Percentiles rank a stretch among this genome's conserved stretches.
These are phyloP conservation scores for Lipotes vexillifer DNA, from an alignment of 2,113 vertebrate species.

Conservation along the genomic window DNA sequence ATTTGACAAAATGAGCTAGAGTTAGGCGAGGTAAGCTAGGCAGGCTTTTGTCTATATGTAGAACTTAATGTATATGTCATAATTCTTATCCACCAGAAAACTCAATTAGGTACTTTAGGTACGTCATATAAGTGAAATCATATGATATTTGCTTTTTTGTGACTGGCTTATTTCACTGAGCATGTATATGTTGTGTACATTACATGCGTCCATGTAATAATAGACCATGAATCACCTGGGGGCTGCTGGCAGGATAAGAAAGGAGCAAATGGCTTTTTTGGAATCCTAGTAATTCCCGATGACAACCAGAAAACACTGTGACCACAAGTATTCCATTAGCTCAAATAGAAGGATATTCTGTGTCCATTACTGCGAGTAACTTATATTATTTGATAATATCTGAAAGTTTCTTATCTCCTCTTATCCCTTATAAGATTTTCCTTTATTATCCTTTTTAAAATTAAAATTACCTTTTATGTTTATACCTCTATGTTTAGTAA, in stretches of 20 bases:
- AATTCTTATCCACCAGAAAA: neutral
- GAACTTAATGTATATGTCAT: neutral
- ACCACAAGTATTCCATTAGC: neutral
- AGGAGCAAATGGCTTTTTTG: neutral
- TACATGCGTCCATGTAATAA: neutral
- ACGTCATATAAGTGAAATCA: too few relatives aligned
- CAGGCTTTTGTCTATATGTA: neutral
- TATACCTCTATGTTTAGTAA: neutral
- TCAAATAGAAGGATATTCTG: neutral
- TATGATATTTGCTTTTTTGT: too few relatives aligned
- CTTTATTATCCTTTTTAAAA: neutral
- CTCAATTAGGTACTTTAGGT: neutral
- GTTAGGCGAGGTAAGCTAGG: neutral
- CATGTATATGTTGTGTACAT: too few relatives aligned
- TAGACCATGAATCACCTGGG: neutral
- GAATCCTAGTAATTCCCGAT: conserved; percentile 10
- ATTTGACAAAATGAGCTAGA: neutral
- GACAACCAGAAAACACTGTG: conserved; percentile 9
- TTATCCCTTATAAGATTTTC: neutral
- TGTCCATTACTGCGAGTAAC: neutral
- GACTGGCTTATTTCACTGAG: too few relatives aligned
- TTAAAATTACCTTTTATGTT: neutral
- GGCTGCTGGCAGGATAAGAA: neutral
- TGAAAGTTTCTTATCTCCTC: neutral
- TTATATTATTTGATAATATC: neutral